Conservation (phyloP, 2,113 vertebrate genomes). For the Mola mola region DNA sequence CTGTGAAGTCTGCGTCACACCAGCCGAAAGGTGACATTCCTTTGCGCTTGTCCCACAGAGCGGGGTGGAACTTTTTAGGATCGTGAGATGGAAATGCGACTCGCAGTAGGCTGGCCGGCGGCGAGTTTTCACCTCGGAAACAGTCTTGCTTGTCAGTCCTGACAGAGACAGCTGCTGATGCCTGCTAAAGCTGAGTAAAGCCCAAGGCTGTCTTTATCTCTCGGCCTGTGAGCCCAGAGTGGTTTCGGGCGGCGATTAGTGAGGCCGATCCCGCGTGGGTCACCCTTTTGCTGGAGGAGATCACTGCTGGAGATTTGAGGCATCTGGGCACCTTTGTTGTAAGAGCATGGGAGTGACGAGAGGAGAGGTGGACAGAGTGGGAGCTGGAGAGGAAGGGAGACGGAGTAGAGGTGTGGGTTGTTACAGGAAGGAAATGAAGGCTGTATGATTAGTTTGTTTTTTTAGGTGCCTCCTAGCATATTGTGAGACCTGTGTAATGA, state of each 20-base stretch:
- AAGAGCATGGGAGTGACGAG: constrained; percentile 66
- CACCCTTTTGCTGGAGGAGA: constrained; percentile 70
- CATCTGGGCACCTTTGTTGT: constrained; percentile 74
- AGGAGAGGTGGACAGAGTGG: constrained; percentile 51
- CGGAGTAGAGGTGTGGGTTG: constrained; percentile 33
- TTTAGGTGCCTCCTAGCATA: too few species aligned
- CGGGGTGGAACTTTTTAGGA: constrained; percentile 46
- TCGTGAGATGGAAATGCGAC: constrained; percentile 56
- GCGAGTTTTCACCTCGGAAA: constrained; percentile 71
- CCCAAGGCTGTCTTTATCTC: constrained; percentile 76
- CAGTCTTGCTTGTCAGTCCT: constrained; percentile 69
- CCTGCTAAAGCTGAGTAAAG: constrained; percentile 75
- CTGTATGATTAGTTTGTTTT: constrained; percentile 46
- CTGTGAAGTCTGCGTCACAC: constrained; percentile 17
- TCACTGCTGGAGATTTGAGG: constrained; percentile 74
- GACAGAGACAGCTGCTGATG: constrained; percentile 63
- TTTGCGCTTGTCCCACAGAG: constrained; percentile 51
- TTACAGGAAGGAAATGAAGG: constrained; percentile 46
- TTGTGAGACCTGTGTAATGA: too few species aligned
- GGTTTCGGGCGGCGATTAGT: constrained; percentile 79
- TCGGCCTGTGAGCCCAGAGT: constrained; percentile 70
- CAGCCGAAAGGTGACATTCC: constrained; percentile 71
- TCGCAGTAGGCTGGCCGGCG: constrained; percentile 57
- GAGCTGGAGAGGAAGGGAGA: constrained; percentile 41
- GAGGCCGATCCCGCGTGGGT: constrained; percentile 71